Evolutionary conservation across 2,797 vertebrate species (phyloP).

Genomic region (Karalla daura): DNA sequence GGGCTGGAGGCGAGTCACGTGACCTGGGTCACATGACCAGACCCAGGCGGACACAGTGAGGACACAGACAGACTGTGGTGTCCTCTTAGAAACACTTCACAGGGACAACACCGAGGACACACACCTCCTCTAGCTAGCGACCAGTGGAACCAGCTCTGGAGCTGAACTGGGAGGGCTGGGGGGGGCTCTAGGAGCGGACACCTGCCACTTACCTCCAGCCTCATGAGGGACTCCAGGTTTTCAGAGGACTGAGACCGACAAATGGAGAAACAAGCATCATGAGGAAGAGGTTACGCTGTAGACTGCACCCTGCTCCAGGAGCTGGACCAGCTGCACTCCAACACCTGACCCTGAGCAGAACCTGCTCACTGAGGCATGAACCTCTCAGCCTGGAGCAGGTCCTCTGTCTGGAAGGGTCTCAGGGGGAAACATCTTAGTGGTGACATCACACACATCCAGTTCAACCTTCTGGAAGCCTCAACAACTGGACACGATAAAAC

Average conservation of each 20-base stretch:
- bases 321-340: not conserved
- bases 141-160: slow-evolving; percentile 1
- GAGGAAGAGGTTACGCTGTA: slow-evolving; percentile 41
- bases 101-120: slow-evolving; percentile 7
- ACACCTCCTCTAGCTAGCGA: no score
- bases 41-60: no score
- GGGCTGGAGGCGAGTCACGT: not conserved
- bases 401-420: no score
- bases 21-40: not conserved
- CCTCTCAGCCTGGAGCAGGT: no score
- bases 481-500: no score
- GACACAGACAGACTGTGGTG: no score
- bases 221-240: slow-evolving; percentile 74
- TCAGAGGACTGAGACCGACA: slow-evolving; percentile 74
- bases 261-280: slow-evolving; percentile 55
- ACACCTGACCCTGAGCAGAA: no score
- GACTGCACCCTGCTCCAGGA: not conserved
- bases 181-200: slow-evolving; percentile 29
- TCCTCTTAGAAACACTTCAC: fast-evolving
- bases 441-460: no score
- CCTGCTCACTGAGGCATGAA: no score
- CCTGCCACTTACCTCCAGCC: slow-evolving; percentile 80
- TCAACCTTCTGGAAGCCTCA: no score
- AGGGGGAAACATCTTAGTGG: no score
- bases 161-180: not conserved